Base-by-base conservation (phyloP, 2,888 invertebrate genomes). In the Acanthosoma haemorrhoidale region DNA sequence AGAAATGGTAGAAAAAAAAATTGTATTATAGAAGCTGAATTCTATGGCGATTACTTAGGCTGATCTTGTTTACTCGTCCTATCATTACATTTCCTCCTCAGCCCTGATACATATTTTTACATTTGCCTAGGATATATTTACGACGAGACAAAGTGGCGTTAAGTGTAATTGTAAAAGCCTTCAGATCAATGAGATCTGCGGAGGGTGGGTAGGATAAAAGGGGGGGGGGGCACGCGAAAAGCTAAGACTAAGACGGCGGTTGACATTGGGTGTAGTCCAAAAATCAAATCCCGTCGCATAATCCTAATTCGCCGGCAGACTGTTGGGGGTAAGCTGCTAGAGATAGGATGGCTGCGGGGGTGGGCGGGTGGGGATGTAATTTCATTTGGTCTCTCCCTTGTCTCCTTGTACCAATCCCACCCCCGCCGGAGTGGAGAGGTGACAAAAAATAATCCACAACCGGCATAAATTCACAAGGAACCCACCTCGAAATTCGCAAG, bases 401-500 rank as follows among this genome's bases (percentile, higher is more conserved):
- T 13, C 36, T 9, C 59, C 59, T 34, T 59, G 59, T 59, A 16
- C 59, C 32, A 59, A 59, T 59, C 59, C 59, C 59, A 59, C 16
- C 32, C 18, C n/a, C 15, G 41, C 41, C 43, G 25, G 1, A 1
- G 13, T 21, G 51, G 51, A 51, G 51, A 51, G 51, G 51, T 51
- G 51, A 51, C 51, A 51, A 51, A 51, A 51, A 51, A 51, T 61
- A 61, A 61, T 61, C 61, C 61, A 61, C 61, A 61, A 36, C 61
- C 61, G 18, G 61, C 61, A 61, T 61, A 61, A 61, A 61, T 61
- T 36, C 61, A 61, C 32, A 32, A 36, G 13, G 36, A 34, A 36
- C 32, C 32, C 61, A 61, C 61, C 61, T 61, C 61, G 34, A 61
- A 61, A 71, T 71, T 71, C 69, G 69, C 71, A 69, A 69, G 64